Base-by-base conservation (phyloP, 2,888 invertebrate species). In the Andrena marginata region DNA sequence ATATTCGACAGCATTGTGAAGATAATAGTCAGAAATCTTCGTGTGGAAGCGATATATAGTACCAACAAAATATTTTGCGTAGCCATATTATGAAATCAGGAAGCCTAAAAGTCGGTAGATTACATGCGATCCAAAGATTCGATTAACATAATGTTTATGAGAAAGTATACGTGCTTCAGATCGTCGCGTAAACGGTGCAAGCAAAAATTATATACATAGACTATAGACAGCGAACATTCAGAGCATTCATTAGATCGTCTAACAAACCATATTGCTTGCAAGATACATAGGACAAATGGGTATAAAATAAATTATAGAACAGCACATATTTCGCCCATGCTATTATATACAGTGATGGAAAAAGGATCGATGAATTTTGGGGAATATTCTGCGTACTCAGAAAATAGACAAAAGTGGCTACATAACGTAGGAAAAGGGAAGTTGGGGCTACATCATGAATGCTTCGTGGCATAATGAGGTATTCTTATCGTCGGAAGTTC, bases 91-190 rank as follows among this genome's bases (percentile, higher is more conserved):
- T 89, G 82, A 89, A 89, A 85, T 72, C 73, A 87, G 86, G 80
- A 90, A 90, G 90, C 89, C 88, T 91, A 88, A 92, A 93, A 93
- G 94, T 93, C 93, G 94, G 93, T 93, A 93, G 94, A 94, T 94
- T 93, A 86, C 93, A 93, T 93, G 93, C 93, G 88, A 89, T 92
- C 92, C 91, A 91, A 91, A 90, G 88, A 89, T 87, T 86, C 72
- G 54, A 80, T 84, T 87, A 90, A 90, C 86, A 89, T 85, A 88
- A 89, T 75, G 72, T 85, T 63, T 68, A 69, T 64, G 67, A 73
- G 67, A 77, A 77, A 65, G 63, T 76, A 65, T 60, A 51, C 85
- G 85, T 87, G 85, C 85, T 80, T 48, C 56, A 84, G 2, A 35
- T 31, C 76, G 33, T 68, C 84, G 70, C 84, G 62, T 62, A 64